Evolutionary conservation across 2,888 invertebrate genomes (phyloP).

Genomic region (Nebria salina): DNA sequence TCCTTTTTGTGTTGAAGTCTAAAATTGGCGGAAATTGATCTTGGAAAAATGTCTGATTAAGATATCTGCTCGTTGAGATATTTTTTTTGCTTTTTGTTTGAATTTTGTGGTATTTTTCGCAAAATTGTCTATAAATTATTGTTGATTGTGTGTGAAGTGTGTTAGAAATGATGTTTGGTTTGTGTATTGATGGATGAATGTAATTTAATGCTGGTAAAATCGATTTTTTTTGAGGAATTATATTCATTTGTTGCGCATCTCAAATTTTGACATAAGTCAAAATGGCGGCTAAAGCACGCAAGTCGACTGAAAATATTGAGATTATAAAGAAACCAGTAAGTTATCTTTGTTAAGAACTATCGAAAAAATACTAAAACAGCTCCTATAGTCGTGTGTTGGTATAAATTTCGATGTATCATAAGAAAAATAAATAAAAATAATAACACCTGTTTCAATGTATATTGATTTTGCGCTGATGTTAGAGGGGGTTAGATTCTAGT

Average conservation of each 20-base stretch:
- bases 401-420: constrained; percentile 1
- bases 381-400: background rate
- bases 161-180: no score
- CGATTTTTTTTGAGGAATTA: background rate
- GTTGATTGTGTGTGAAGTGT: no score
- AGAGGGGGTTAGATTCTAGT: background rate
- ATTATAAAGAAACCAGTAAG: constrained; percentile 24
- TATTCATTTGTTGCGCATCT: constrained; percentile 41
- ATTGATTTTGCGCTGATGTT: constrained; percentile 7
- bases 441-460: constrained; percentile 17
- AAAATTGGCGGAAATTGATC: background rate
- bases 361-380: background rate
- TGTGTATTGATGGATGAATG: no score
- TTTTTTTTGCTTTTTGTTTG: no score
- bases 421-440: background rate
- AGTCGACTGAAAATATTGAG: constrained; percentile 33
- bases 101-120: no score
- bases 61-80: no score
- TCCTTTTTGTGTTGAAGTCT: background rate
- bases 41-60: no score
- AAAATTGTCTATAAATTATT: no score
- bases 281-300: constrained; percentile 39
- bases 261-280: constrained; percentile 29
- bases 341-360: constrained; percentile 5
- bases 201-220: background rate